A percentile compares a stretch with the other conserved stretches of the same genome.
phyloP scores from a whole-genome alignment of 2,113 vertebrate genomes.

The Azemiops feae region DNA sequence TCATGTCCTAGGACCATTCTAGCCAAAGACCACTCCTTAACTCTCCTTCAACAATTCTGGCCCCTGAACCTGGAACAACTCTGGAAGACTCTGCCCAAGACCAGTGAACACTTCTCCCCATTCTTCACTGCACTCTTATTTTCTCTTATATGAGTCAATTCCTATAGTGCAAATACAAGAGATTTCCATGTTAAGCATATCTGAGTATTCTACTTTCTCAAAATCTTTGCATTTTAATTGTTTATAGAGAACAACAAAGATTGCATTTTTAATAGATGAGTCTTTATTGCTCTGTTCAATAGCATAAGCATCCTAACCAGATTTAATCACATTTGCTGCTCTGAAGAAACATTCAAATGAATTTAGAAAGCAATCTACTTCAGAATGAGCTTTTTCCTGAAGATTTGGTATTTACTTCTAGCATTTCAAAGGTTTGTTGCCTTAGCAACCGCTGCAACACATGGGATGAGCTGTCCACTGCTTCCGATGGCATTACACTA shows the following conservation, averaged over 20 bases:
- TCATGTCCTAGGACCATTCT: background rate
- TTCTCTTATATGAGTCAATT: background rate
- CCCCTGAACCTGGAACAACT: background rate
- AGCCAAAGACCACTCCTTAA: background rate
- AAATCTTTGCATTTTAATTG: background rate
- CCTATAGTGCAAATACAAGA: background rate
- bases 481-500: background rate
- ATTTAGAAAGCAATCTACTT: background rate
- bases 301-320: background rate
- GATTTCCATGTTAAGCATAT: background rate
- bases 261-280: background rate
- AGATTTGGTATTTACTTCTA: conserved; percentile 4
- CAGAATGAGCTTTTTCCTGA: background rate
- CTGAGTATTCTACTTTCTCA: background rate
- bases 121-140: background rate
- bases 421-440: conserved; percentile 16
- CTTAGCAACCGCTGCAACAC: conserved; percentile 19
- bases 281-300: background rate
- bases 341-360: background rate
- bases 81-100: background rate
- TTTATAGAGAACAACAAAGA: background rate
- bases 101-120: background rate
- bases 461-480: background rate
- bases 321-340: background rate
- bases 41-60: background rate